Conservation (phyloP, 2,113 vertebrate species). For the Eulemur rufifrons region DNA sequence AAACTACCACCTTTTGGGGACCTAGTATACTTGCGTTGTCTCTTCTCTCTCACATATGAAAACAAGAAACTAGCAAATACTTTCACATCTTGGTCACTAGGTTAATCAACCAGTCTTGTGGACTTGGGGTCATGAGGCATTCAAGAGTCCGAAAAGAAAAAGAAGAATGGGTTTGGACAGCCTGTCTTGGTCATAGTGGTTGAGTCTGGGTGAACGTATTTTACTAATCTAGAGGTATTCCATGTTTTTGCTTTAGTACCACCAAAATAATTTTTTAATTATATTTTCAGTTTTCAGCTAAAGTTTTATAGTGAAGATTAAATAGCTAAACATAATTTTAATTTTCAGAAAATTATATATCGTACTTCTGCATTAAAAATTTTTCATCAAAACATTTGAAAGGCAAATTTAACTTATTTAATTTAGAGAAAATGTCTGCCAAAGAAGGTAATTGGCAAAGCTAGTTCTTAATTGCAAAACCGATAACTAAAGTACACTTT, state of each 20-base stretch:
- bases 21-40: not conserved
- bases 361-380: not conserved
- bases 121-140: not conserved
- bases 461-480: not conserved
- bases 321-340: not conserved
- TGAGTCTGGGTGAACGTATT: not conserved
- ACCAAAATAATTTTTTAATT: not conserved
- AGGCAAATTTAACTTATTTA: not conserved
- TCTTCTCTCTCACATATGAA: not conserved
- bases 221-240: not conserved
- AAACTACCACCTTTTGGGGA: not conserved
- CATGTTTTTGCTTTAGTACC: not conserved
- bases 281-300: not conserved
- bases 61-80: not conserved
- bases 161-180: not conserved
- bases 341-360: not conserved
- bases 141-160: not conserved
- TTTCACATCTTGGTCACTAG: not conserved
- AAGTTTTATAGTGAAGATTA: not conserved
- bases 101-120: not conserved
- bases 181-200: not conserved
- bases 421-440: not conserved
- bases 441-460: not conserved
- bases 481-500: not conserved
- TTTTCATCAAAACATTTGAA: slow-evolving; percentile 16